A percentile compares a stretch with the other conserved stretches of the same genome.
Evolutionary conservation across 2,797 vertebrate genomes (phyloP).

Genomic region (Perdix hodgsoniae): DNA sequence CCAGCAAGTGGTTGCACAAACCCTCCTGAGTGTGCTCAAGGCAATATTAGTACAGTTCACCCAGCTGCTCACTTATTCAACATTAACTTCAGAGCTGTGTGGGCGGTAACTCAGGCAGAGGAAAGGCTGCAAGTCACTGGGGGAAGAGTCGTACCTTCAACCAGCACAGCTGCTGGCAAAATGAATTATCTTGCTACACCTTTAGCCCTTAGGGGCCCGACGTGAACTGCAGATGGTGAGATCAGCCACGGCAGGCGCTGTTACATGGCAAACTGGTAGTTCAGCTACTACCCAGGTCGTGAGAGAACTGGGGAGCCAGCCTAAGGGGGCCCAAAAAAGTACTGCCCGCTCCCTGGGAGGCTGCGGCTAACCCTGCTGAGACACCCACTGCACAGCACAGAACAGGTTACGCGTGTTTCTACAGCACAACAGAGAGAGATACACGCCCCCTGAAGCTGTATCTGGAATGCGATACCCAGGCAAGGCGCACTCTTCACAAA

Average conservation of each 20-base stretch:
- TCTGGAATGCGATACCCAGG: neutral
- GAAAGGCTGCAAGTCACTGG: constrained; percentile 7
- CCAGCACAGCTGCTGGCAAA: constrained; percentile 60
- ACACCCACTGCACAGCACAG: fast-evolving
- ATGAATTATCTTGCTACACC: constrained; percentile 20
- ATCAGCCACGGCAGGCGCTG: neutral
- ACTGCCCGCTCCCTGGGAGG: neutral
- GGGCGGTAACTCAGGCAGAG: constrained; percentile 34
- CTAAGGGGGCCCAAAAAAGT: neutral
- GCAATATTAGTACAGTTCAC: constrained; percentile 11
- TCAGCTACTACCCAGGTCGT: neutral
- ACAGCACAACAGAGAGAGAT: fast-evolving
- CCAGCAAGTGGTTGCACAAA: neutral
- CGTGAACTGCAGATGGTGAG: neutral
- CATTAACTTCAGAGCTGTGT: constrained; percentile 41
- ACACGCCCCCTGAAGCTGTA: fast-evolving
- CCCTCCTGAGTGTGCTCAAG: neutral
- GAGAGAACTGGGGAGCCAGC: fast-evolving
- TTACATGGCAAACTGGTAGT: neutral
- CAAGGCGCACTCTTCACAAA: neutral
- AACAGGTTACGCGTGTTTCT: neutral
- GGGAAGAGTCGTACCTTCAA: constrained; percentile 25
- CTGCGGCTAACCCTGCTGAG: neutral
- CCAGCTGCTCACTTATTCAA: constrained; percentile 53
- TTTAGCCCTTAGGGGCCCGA: neutral